A percentile compares a stretch with the other conserved stretches of the same genome.
These are phyloP conservation scores for Trypoxylus dichotomus DNA, from an alignment of 1,140 invertebrate species.

Conservation along the genomic window DNA sequence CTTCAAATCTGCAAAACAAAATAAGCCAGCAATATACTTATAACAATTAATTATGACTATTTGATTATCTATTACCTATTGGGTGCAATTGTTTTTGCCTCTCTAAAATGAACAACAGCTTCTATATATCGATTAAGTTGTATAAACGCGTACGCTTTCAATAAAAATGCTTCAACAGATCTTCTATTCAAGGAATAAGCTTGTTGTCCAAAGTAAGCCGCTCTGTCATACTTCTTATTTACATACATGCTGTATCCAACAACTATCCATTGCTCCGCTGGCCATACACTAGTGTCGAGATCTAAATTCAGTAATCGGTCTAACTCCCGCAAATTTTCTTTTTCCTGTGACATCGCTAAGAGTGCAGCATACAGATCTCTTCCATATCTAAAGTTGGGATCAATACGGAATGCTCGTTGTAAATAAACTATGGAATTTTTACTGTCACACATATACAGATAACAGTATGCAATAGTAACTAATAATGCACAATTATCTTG, in stretches of 20 bases:
- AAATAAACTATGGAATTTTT: constrained; percentile 51
- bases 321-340: constrained; percentile 46
- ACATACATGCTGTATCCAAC: constrained; percentile 49
- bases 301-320: constrained; percentile 43
- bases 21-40: not conserved
- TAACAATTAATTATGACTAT: not conserved
- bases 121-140: constrained; percentile 74
- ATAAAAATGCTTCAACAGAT: constrained; percentile 70
- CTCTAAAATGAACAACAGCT: constrained; percentile 70
- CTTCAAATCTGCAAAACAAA: constrained; percentile 57
- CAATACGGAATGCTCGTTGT: constrained; percentile 50
- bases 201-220: constrained; percentile 54
- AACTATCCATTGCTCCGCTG: constrained; percentile 49
- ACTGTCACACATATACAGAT: constrained; percentile 62
- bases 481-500: constrained; percentile 68
- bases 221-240: constrained; percentile 48
- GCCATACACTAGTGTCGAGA: constrained; percentile 41
- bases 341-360: constrained; percentile 41
- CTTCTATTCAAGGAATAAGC: constrained; percentile 49
- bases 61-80: constrained; percentile 50
- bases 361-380: constrained; percentile 43
- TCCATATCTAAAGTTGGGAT: constrained; percentile 47
- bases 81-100: constrained; percentile 66
- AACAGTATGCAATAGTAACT: constrained; percentile 67
- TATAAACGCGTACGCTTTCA: constrained; percentile 71